phyloP scores from a whole-genome alignment of 2,888 invertebrate genomes.

The Drosophila prostipennis region DNA sequence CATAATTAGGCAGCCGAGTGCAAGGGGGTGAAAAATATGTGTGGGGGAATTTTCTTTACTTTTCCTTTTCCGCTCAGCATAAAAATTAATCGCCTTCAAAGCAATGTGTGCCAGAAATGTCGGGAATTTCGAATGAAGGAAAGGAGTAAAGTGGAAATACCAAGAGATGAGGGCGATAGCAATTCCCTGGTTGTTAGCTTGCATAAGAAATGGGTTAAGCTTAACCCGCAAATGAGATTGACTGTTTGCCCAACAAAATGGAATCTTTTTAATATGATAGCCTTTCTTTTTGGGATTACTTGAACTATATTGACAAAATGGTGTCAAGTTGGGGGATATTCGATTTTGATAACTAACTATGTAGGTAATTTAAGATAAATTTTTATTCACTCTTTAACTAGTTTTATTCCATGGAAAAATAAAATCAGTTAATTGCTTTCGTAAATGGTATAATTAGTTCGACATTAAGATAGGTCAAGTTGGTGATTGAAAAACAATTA shows the following conservation, averaged over 20 bases:
- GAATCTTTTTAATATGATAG: too few species aligned
- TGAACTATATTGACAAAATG: neutral
- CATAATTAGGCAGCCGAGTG: conserved; percentile 40
- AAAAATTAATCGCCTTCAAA: conserved; percentile 19
- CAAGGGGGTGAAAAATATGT: conserved; percentile 1
- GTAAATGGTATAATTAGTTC: too few species aligned
- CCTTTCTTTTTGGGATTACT: neutral
- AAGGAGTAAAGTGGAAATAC: conserved; percentile 9
- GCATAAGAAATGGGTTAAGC: conserved; percentile 4
- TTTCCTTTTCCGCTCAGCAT: neutral
- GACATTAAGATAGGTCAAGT: too few species aligned
- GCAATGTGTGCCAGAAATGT: conserved; percentile 35
- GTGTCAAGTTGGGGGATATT: too few species aligned
- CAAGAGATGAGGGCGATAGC: conserved; percentile 15
- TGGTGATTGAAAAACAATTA: too few species aligned
- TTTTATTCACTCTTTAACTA: too few species aligned
- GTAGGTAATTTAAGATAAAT: too few species aligned
- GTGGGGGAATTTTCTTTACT: neutral
- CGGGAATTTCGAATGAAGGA: conserved; percentile 12
- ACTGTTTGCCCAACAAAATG: neutral
- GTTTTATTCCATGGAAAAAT: too few species aligned
- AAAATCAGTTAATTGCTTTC: too few species aligned
- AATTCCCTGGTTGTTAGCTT: conserved; percentile 16
- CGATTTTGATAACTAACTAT: too few species aligned
- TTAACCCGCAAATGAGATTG: neutral